phyloP scores from a whole-genome alignment of 2,797 vertebrate species.

The Coilia nasus region DNA sequence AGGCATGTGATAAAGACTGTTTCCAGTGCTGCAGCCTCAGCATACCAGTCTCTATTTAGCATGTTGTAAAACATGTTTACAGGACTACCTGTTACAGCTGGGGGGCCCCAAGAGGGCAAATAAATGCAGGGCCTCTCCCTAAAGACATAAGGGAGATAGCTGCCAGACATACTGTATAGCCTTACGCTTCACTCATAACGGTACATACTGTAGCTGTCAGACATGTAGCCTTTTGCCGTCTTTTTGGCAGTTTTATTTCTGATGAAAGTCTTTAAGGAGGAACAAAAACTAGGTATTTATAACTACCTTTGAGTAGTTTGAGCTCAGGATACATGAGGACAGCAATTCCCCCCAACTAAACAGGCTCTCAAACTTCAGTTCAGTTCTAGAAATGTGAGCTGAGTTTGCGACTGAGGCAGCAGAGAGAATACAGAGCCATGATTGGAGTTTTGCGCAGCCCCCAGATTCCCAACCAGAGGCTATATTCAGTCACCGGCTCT shows the following conservation, averaged over 20 bases:
- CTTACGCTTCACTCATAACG: no score
- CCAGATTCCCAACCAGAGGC: not conserved
- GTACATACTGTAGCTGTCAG: no score
- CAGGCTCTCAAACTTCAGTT: no score
- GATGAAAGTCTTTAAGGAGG: no score
- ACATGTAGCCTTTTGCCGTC: not conserved
- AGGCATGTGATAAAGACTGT: slow-evolving; percentile 13
- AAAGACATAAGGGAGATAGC: not conserved
- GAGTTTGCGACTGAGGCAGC: no score
- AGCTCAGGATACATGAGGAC: not conserved
- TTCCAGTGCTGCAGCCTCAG: slow-evolving; percentile 42
- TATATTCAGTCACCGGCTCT: not conserved
- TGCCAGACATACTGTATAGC: not conserved
- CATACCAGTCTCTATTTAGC: slow-evolving; percentile 43
- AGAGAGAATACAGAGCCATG: no score
- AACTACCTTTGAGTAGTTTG: not conserved
- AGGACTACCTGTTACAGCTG: slow-evolving; percentile 38
- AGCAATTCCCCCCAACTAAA: no score
- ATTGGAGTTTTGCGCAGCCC: no score
- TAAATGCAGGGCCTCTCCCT: not conserved
- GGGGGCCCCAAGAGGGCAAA: slow-evolving; percentile 20
- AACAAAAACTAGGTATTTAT: not conserved
- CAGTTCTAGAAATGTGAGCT: no score
- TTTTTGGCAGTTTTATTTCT: not conserved
- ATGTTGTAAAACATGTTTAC: slow-evolving; percentile 51